Percentiles rank a stretch among this genome's conserved stretches.
These are phyloP conservation scores for Sogatella furcifera DNA, from an alignment of 1,140 invertebrate genomes.

Conservation along the genomic window DNA sequence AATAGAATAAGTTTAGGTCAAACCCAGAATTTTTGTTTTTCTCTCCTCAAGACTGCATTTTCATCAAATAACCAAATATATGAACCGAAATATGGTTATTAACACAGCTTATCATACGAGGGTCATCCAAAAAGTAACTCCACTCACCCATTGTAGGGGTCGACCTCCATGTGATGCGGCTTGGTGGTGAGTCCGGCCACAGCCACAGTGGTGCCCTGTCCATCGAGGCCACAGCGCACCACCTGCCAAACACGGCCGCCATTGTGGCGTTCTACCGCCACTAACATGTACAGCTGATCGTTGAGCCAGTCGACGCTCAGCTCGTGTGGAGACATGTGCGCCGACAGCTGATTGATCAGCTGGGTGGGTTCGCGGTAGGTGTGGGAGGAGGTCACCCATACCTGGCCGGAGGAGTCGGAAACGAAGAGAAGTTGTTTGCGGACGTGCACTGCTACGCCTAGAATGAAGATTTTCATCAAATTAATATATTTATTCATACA, in stretches of 20 bases:
- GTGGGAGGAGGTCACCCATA: slow-evolving; percentile 41
- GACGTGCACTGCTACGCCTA: slow-evolving; percentile 68
- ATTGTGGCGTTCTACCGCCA: slow-evolving; percentile 41
- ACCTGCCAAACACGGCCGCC: slow-evolving; percentile 53
- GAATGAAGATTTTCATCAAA: no score
- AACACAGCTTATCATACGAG: neutral
- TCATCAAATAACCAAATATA: no score
- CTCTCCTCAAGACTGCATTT: no score
- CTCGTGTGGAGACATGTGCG: slow-evolving; percentile 42
- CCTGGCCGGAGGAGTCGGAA: slow-evolving; percentile 52
- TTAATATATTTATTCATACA: no score
- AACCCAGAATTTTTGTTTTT: no score
- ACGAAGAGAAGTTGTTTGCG: slow-evolving; percentile 57
- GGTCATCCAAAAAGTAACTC: neutral
- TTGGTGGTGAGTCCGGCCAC: slow-evolving; percentile 49
- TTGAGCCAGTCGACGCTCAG: slow-evolving; percentile 83
- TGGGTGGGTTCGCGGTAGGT: slow-evolving; percentile 25
- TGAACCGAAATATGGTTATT: no score
- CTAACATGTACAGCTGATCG: slow-evolving; percentile 65
- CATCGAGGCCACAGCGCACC: slow-evolving; percentile 58
- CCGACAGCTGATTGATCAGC: slow-evolving; percentile 21
- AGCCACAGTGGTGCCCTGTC: slow-evolving; percentile 51
- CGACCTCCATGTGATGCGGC: slow-evolving; percentile 71
- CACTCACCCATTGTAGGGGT: slow-evolving; percentile 78
- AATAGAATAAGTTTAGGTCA: no score